Evolutionary conservation across 2,797 vertebrate genomes (phyloP).

Genomic region (Lagocephalus sceleratus): DNA sequence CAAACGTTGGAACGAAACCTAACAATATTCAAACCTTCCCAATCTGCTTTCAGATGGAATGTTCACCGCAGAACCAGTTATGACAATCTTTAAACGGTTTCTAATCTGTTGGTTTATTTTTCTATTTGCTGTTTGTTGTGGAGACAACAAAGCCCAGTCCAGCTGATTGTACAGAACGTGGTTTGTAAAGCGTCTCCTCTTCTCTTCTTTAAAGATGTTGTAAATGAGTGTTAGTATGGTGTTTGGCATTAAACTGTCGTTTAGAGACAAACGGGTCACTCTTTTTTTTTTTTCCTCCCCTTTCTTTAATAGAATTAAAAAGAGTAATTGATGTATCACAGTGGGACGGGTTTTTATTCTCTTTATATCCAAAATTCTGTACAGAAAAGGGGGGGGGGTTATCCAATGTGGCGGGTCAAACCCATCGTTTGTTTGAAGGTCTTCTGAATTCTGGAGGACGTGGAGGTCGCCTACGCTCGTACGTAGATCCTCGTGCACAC

Average conservation of each 20-base stretch:
- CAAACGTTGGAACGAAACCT: too few relatives aligned
- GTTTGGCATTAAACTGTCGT: constrained; percentile 82
- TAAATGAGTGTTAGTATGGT: constrained; percentile 80
- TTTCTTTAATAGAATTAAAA: background rate
- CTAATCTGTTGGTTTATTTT: constrained; percentile 74
- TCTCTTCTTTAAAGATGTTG: constrained; percentile 76
- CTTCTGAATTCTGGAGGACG: background rate
- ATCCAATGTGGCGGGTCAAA: background rate
- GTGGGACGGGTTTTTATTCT: background rate
- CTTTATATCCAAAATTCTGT: constrained; percentile 31
- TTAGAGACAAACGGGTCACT: constrained; percentile 54
- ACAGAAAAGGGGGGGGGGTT: constrained; percentile 6
- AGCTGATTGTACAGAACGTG: constrained; percentile 70
- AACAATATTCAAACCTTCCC: background rate
- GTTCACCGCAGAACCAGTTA: constrained; percentile 43
- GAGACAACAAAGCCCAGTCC: constrained; percentile 28
- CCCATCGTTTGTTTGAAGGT: background rate
- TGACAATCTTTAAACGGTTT: constrained; percentile 71
- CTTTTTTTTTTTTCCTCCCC: constrained; percentile 6
- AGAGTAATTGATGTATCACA: background rate
- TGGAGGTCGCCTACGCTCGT: constrained; percentile 72
- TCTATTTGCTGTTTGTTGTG: constrained; percentile 69
- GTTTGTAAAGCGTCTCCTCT: constrained; percentile 71
- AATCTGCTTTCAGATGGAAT: constrained; percentile 12
- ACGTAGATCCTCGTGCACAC: constrained; percentile 92